Evolutionary conservation across 1,140 invertebrate genomes (phyloP).

Genomic region (Glossosoma conforme): DNA sequence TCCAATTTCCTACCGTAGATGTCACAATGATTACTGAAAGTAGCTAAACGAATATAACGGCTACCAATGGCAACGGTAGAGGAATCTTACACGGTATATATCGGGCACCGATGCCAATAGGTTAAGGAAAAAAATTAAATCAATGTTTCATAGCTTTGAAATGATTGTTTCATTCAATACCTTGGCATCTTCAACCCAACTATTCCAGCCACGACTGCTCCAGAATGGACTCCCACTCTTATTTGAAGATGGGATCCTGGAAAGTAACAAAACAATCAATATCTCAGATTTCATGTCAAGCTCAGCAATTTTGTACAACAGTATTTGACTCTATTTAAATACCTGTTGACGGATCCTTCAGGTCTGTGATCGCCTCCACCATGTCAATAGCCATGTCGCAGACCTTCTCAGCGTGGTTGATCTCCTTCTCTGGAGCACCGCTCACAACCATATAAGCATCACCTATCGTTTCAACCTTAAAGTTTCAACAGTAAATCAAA

Average conservation of each 20-base stretch:
- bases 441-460: constrained; percentile 97
- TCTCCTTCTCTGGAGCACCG: constrained; percentile 85
- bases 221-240: constrained; percentile 84
- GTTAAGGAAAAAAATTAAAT: too few relatives aligned
- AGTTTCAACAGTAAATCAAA: constrained; percentile 2
- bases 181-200: constrained; percentile 93
- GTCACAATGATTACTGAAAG: too few relatives aligned
- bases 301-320: neutral
- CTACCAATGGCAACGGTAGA: too few relatives aligned
- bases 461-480: constrained; percentile 92
- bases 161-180: too few relatives aligned
- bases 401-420: constrained; percentile 87
- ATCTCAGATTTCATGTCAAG: neutral
- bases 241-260: constrained; percentile 81
- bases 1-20: too few relatives aligned
- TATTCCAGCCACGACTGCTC: constrained; percentile 89
- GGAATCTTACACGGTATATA: too few relatives aligned
- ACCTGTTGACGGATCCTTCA: constrained; percentile 89
- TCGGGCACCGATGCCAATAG: too few relatives aligned
- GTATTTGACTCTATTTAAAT: constrained; percentile 15
- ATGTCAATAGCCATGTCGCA: constrained; percentile 96
- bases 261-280: constrained; percentile 17
- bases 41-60: too few relatives aligned
- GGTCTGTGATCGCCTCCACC: constrained; percentile 85
- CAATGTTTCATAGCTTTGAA: too few relatives aligned